Evolutionary conservation across 2,888 invertebrate genomes (phyloP).

Genomic region (Mythimna pallens): DNA sequence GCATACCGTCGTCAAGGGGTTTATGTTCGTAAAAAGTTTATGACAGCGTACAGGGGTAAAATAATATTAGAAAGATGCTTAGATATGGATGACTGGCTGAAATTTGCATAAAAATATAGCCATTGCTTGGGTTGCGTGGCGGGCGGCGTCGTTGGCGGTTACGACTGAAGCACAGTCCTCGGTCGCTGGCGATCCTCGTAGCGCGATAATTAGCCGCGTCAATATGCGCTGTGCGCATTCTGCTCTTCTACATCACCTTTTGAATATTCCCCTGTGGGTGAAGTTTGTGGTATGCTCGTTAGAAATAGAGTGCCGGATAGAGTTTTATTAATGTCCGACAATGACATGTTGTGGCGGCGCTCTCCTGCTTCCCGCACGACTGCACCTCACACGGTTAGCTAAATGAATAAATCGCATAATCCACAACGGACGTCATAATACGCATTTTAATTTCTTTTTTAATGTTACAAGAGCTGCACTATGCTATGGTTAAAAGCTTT

Average conservation of each 20-base stretch:
- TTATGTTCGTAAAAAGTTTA: constrained; percentile 51
- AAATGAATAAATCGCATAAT: constrained; percentile 83
- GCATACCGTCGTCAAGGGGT: constrained; percentile 24
- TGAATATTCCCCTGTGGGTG: constrained; percentile 78
- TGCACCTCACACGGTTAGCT: constrained; percentile 75
- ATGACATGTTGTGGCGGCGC: constrained; percentile 79
- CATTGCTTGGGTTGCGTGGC: not conserved
- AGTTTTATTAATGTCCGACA: constrained; percentile 86
- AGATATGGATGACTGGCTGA: constrained; percentile 15
- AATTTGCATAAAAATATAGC: constrained; percentile 37
- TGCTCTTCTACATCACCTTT: constrained; percentile 69
- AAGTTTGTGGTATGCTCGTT: constrained; percentile 79
- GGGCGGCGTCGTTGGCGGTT: not conserved
- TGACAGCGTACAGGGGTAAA: constrained; percentile 17
- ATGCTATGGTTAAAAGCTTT: constrained; percentile 71
- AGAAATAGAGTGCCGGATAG: constrained; percentile 73
- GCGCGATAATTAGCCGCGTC: constrained; percentile 77
- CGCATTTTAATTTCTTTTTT: constrained; percentile 78
- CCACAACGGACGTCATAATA: constrained; percentile 72
- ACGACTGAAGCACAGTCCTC: not conserved
- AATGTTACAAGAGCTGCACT: constrained; percentile 74
- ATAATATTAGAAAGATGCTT: constrained; percentile 31
- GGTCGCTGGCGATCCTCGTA: constrained; percentile 23
- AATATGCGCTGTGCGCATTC: constrained; percentile 72
- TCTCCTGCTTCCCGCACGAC: constrained; percentile 43